phyloP scores from a whole-genome alignment of 1,140 invertebrate species.

The Thrips palmi region DNA sequence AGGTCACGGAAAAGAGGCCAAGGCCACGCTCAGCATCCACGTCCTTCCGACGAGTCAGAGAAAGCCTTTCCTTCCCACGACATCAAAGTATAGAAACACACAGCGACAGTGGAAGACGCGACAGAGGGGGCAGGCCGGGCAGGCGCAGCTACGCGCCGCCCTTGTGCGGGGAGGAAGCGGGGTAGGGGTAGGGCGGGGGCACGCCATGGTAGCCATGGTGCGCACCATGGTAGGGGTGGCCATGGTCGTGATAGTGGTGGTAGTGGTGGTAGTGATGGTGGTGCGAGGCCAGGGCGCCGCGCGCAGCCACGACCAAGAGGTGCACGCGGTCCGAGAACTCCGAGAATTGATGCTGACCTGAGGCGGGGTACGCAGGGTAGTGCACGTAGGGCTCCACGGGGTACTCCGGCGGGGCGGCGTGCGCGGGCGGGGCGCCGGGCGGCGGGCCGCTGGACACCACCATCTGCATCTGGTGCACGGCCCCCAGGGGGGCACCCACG shows the following conservation, averaged over 20 bases:
- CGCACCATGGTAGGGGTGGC: constrained; percentile 41
- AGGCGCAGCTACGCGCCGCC: too few relatives aligned
- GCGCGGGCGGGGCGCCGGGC: constrained; percentile 20
- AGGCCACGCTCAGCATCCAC: too few relatives aligned
- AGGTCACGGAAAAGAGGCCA: too few relatives aligned
- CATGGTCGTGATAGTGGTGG: constrained; percentile 31
- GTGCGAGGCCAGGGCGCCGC: constrained; percentile 19
- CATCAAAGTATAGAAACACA: too few relatives aligned
- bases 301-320: too few relatives aligned
- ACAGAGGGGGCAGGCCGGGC: too few relatives aligned
- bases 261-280: constrained; percentile 23
- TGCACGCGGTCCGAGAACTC: too few relatives aligned
- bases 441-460: constrained; percentile 20
- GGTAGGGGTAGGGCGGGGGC: constrained; percentile 37
- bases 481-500: constrained; percentile 11
- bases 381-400: constrained; percentile 18
- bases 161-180: too few relatives aligned
- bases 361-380: constrained; percentile 42
- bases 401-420: constrained; percentile 18
- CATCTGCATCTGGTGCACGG: constrained; percentile 13
- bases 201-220: constrained; percentile 42
- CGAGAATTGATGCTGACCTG: too few relatives aligned
- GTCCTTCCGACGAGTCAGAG: too few relatives aligned
- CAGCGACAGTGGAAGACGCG: too few relatives aligned
- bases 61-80: too few relatives aligned